Evolutionary conservation across 2,888 invertebrate genomes (phyloP), one percentile per base, ranked within the genome.

Genomic region (Temnothorax rugatulus): DNA sequence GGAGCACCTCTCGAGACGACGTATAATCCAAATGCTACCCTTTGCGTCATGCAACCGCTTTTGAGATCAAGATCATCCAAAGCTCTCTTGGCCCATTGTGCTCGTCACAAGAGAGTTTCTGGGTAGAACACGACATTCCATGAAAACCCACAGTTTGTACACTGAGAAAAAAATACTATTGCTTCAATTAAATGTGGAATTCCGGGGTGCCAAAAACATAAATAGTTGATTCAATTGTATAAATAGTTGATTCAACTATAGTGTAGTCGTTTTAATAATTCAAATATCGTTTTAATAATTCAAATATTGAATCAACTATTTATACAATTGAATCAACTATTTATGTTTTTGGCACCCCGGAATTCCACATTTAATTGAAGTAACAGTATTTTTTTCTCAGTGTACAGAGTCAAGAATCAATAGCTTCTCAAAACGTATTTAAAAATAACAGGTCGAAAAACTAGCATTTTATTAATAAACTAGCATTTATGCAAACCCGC

Each of bases 1-100:
- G 84, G 75, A 90, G 89, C 71, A 84, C 89, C 88, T 87, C 88
- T 88, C 75, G 79, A 89, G 88, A 86, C 88, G 75, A 85, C 68
- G 89, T 85, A 83, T 73, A 86, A 84, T 75, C 69, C 76, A 73
- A 87, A 86, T 86, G 59, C 71, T 84, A 79, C 57, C 77, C 74
- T 83, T 89, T 81, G 83, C 83, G 84, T 82, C 76, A 69, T 52
- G 84, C 79, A 69, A 69, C 34, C 82, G 75, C 86, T 88, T 84
- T 89, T 83, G 82, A 86, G 66, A 64, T 41, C 21, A 83, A 68
- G 77, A 77, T 61, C 44, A 34, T 18, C 15, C n/a, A 66, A 61
- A 77, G 47, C 66, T 66, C n/a, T 63, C n/a, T 47, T 29, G 59
- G 29, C 29, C 61, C 13, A 44, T 44, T 18, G 44, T 59, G 21